Conservation (phyloP, 2,113 vertebrate genomes). For the Euleptes europaea region DNA sequence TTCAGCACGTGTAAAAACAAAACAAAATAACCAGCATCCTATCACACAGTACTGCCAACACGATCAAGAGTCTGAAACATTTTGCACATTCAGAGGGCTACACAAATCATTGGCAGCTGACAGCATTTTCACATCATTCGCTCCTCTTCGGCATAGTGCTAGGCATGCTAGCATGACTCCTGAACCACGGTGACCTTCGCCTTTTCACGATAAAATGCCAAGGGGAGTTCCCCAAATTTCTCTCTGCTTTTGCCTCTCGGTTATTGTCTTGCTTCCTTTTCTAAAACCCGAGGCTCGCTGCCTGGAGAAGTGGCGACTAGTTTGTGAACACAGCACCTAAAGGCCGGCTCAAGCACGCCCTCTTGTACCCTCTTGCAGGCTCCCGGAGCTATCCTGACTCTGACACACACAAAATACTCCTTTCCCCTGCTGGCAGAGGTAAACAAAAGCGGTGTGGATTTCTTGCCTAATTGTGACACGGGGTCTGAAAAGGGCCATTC, state of each 20-base stretch:
- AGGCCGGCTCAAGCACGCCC: slow-evolving; percentile 16
- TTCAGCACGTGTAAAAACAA: neutral
- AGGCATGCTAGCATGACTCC: neutral
- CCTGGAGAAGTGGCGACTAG: neutral
- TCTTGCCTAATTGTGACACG: rapidly evolving
- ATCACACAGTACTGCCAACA: neutral
- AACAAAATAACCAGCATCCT: too few species aligned
- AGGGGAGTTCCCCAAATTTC: neutral
- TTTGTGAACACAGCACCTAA: neutral
- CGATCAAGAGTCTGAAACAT: neutral
- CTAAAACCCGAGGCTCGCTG: neutral
- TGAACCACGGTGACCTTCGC: neutral
- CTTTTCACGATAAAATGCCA: slow-evolving; percentile 5
- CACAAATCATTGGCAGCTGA: neutral
- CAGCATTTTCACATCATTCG: neutral
- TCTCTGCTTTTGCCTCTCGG: neutral
- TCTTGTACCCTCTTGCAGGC: neutral
- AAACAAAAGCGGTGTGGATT: neutral
- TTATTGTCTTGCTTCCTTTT: neutral
- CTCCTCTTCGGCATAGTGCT: neutral
- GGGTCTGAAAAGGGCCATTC: rapidly evolving
- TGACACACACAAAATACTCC: slow-evolving; percentile 6
- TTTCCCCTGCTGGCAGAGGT: neutral
- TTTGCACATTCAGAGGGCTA: neutral
- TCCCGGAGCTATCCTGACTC: neutral